Percentiles rank a stretch among this genome's conserved stretches.
Evolutionary conservation across 2,797 vertebrate species (phyloP).

Genomic region (Salmo trutta): DNA sequence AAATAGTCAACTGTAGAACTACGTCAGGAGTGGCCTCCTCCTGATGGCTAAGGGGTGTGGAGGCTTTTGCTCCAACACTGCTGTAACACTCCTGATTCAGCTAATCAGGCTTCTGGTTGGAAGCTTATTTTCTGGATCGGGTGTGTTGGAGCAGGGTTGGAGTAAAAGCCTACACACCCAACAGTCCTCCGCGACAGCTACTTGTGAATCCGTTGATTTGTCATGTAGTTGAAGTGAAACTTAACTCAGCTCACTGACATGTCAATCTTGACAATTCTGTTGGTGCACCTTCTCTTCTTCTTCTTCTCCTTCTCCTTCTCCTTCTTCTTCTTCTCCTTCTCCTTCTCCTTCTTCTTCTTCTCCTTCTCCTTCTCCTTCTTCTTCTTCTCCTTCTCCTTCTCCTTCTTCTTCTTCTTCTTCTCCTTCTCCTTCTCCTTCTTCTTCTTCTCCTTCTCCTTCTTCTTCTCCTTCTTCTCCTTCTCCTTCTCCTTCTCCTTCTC

Average conservation of each 20-base stretch:
- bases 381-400: fast-evolving
- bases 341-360: too few relatives aligned
- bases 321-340: too few relatives aligned
- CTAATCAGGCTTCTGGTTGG: too few relatives aligned
- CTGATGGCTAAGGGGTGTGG: too few relatives aligned
- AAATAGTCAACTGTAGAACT: not conserved
- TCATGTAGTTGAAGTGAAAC: not conserved
- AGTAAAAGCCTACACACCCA: not conserved
- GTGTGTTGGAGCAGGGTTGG: not conserved
- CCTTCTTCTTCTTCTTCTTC: fast-evolving
- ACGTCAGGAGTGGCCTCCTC: not conserved
- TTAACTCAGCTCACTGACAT: not conserved
- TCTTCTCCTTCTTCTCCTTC: fast-evolving
- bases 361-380: too few relatives aligned
- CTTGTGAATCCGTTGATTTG: not conserved
- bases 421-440: fast-evolving
- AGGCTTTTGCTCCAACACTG: too few relatives aligned
- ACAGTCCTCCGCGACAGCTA: not conserved
- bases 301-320: not conserved
- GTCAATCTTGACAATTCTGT: not conserved
- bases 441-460: fast-evolving
- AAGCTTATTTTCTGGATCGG: too few relatives aligned
- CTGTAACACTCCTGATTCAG: too few relatives aligned
- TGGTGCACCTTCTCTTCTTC: not conserved
- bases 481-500: too few relatives aligned